Evolutionary conservation across 2,113 vertebrate species (phyloP).

Genomic region (Calidris pygmaea): DNA sequence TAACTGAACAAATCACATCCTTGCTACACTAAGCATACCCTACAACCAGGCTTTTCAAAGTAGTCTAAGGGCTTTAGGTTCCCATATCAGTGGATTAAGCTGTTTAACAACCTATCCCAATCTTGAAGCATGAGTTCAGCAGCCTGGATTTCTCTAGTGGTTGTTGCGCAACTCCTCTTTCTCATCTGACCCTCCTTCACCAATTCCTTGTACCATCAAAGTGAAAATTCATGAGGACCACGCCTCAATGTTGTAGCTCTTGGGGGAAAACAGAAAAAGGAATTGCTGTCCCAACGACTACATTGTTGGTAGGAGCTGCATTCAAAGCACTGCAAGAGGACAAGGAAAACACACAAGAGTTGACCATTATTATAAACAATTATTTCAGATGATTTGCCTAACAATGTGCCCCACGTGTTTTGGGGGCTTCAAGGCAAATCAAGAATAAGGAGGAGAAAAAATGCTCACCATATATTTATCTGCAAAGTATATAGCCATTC

Average conservation of each 20-base stretch:
- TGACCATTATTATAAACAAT: not conserved
- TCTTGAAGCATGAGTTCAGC: not conserved
- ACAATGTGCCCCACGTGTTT: not conserved
- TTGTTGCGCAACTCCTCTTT: not conserved
- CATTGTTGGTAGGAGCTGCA: not conserved
- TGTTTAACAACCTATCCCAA: not conserved
- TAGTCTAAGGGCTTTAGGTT: not conserved
- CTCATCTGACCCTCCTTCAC: not conserved
- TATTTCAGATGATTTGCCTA: not conserved
- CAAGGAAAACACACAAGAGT: not conserved
- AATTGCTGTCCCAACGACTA: not conserved
- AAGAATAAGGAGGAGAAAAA: not conserved
- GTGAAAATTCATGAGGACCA: not conserved
- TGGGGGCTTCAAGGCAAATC: not conserved
- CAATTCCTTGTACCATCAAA: not conserved
- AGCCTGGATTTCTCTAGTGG: not conserved
- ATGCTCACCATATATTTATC: not conserved
- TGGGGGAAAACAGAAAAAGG: not conserved
- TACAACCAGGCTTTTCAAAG: not conserved
- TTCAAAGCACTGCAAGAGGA: not conserved
- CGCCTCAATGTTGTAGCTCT: not conserved
- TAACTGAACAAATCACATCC: not conserved
- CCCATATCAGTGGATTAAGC: not conserved
- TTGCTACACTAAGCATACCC: not conserved
- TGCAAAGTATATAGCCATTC: not conserved